Percentiles rank a stretch among this genome's conserved stretches.
phyloP scores from a whole-genome alignment of 1,140 invertebrate species.

The Heliothis virescens region DNA sequence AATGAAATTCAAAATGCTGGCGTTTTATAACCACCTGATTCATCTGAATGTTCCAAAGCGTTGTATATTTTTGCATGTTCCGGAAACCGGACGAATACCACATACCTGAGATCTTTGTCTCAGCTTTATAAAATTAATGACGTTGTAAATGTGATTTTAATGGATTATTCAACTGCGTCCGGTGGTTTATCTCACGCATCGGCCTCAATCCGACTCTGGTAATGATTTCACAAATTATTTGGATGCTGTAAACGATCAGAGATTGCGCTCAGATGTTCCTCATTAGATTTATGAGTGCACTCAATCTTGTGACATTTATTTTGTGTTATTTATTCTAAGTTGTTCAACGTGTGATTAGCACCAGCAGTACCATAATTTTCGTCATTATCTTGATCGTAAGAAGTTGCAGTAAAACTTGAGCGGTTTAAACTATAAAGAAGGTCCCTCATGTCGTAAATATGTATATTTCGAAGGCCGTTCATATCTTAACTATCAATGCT shows the following conservation, averaged over 20 bases:
- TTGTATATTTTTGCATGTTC: conserved; percentile 36
- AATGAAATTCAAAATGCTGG: not conserved
- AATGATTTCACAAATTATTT: conserved; percentile 14
- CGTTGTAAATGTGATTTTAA: conserved; percentile 13
- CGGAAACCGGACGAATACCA: conserved; percentile 33
- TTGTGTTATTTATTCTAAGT: not conserved
- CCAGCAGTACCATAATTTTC: not conserved
- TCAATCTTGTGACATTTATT: not conserved
- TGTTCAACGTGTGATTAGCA: conserved; percentile 3
- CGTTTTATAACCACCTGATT: conserved; percentile 34
- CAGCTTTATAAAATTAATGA: not conserved
- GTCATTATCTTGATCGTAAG: too few species aligned
- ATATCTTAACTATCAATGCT: not conserved
- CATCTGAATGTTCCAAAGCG: conserved; percentile 11
- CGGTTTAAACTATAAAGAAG: not conserved
- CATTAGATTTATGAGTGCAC: not conserved
- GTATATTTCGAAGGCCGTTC: not conserved
- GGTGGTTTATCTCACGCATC: not conserved
- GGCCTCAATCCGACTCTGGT: conserved; percentile 4
- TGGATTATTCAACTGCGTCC: conserved; percentile 7
- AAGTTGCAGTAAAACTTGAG: too few species aligned
- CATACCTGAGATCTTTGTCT: conserved; percentile 40
- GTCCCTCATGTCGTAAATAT: not conserved
- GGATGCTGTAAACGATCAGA: not conserved
- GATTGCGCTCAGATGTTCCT: not conserved